phyloP scores from a whole-genome alignment of 1,140 invertebrate species.

The Sitophilus oryzae region DNA sequence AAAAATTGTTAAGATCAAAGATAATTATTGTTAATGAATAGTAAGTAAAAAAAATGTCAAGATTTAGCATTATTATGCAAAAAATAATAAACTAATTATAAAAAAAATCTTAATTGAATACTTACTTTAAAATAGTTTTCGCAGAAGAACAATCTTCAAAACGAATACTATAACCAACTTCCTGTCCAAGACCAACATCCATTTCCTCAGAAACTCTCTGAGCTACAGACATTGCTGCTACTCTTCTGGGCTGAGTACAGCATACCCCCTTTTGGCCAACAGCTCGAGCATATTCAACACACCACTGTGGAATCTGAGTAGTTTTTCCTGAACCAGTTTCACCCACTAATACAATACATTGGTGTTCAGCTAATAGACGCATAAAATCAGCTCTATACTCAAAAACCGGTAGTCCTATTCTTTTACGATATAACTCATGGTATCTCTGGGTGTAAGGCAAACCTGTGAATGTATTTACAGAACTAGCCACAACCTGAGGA shows the following conservation, averaged over 20 bases:
- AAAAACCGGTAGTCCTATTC: conserved; percentile 92
- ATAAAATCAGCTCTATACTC: conserved; percentile 96
- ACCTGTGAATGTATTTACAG: conserved; percentile 58
- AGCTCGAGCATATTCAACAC: conserved; percentile 79
- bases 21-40: no score
- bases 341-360: conserved; percentile 90
- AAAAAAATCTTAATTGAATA: background rate
- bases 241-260: conserved; percentile 95
- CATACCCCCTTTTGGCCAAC: conserved; percentile 79
- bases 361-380: conserved; percentile 81
- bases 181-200: conserved; percentile 90
- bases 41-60: no score
- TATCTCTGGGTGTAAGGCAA: conserved; percentile 76
- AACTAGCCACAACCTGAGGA: conserved; percentile 46
- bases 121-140: conserved; percentile 75
- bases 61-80: background rate
- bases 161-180: conserved; percentile 98
- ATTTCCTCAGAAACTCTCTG: conserved; percentile 98
- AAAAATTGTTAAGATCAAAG: conserved; percentile 5
- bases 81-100: background rate
- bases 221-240: conserved; percentile 98
- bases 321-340: conserved; percentile 98
- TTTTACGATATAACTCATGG: conserved; percentile 79
- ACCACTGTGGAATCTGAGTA: conserved; percentile 92
- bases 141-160: conserved; percentile 98